Base-by-base conservation (phyloP, 1,140 invertebrate genomes). In the Procambarus clarkii region DNA sequence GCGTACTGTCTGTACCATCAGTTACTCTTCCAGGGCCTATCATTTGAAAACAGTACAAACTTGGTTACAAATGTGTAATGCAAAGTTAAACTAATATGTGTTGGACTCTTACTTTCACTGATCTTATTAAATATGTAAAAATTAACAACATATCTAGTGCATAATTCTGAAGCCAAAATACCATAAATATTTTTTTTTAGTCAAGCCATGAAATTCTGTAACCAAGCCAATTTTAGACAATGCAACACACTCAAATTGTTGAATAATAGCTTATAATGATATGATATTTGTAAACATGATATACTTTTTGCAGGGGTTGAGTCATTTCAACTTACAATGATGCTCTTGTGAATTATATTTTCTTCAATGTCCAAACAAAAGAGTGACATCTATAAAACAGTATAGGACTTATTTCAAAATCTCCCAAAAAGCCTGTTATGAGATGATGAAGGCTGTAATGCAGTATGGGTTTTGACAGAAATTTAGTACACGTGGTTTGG, bases 241-340 rank as follows among this genome's bases (percentile, higher is more conserved):
- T 81, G 54, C 48, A 81, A 81, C 54, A 21, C 48, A 54, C 79
- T 80, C 54, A 50, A 18, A 81, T 45, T 81, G 48, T 34, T 81
- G 79, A 81, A 54, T 54, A 54, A 81, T 45, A 81, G 46, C 48
- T 81, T 45, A 81, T 58, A 48, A 54, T 81, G 79, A 81, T 81
- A 81, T 81, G 79, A 48, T 81, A 81, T 81, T 81, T 81, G 79
- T 48, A 81, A 79, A 81, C 54, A 58, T 64, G 1, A 64, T 81
- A 81, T 81, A 54, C 21, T 54, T 58, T 15, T 54, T 24, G 15
- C n/a, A 81, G 15, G 79, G 44, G 79, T 24, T 81, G 46, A 81
- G n/a, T 81, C 24, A 81, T 81, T n/a, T 81, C 44, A 81, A 54
- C 46, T 81, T 54, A 81, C 24, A 24, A 54, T 81, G 79, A 81